phyloP scores from a whole-genome alignment of 2,113 vertebrate species.

The Antechinus flavipes region DNA sequence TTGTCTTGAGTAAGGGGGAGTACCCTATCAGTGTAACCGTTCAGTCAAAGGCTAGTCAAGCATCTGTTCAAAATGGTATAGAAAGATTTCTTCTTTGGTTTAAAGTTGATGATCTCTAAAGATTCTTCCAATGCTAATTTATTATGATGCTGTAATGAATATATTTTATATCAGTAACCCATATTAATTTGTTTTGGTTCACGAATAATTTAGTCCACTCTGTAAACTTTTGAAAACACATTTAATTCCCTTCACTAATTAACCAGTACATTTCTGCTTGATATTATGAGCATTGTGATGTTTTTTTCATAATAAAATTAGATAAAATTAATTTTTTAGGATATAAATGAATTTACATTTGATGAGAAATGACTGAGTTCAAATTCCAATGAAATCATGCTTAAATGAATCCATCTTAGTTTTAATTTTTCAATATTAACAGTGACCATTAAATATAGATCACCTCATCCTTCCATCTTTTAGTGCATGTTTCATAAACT shows the following conservation, averaged over 20 bases:
- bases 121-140: background rate
- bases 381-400: background rate
- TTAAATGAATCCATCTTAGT: background rate
- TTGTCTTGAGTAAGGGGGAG: background rate
- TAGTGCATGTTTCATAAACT: conserved; percentile 59
- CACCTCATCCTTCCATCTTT: conserved; percentile 39
- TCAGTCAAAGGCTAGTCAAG: background rate
- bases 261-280: background rate
- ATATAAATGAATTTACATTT: background rate
- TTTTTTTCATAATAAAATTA: background rate
- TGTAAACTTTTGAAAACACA: background rate
- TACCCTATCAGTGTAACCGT: background rate
- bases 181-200: background rate
- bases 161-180: background rate
- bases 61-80: background rate
- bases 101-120: background rate
- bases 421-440: conserved; percentile 74
- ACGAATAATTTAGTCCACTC: background rate
- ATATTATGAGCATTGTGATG: background rate
- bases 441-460: conserved; percentile 4
- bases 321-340: background rate
- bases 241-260: background rate
- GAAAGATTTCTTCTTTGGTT: background rate
- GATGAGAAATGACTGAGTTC: background rate
- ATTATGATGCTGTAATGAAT: background rate